Conservation (phyloP, 2,797 vertebrate genomes). For the Epinephelus malabaricus region DNA sequence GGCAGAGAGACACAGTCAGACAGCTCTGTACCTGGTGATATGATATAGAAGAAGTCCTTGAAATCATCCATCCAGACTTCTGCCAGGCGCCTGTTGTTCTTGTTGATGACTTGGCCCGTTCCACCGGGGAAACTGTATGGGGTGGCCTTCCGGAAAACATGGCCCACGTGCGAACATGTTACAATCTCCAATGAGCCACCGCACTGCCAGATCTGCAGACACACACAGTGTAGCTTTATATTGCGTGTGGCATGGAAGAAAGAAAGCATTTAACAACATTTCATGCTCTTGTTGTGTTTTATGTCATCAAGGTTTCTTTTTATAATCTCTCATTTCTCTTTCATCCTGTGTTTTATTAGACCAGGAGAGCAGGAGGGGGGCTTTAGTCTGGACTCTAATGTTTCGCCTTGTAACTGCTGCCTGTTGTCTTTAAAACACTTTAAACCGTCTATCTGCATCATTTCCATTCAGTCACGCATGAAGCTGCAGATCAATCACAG, state of each 20-base stretch:
- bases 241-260: background rate
- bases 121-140: slow-evolving; percentile 98
- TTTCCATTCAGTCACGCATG: background rate
- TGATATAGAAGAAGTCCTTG: slow-evolving; percentile 99
- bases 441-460: background rate
- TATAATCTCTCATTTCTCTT: background rate
- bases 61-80: slow-evolving; percentile 98
- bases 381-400: background rate
- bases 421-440: background rate
- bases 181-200: slow-evolving; percentile 97
- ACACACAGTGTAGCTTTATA: slow-evolving; percentile 15
- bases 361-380: background rate
- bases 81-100: slow-evolving; percentile 96
- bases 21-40: slow-evolving; percentile 92
- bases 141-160: slow-evolving; percentile 98
- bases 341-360: background rate
- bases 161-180: slow-evolving; percentile 97
- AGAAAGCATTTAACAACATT: background rate
- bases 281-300: background rate
- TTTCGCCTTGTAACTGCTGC: background rate
- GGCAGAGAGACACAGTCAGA: background rate
- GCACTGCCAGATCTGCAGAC: slow-evolving; percentile 95
- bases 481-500: background rate
- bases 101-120: slow-evolving; percentile 98
- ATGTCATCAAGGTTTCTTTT: slow-evolving; percentile 1